phyloP scores from a whole-genome alignment of 2,797 vertebrate genomes.

The Rhodeus uyekii region DNA sequence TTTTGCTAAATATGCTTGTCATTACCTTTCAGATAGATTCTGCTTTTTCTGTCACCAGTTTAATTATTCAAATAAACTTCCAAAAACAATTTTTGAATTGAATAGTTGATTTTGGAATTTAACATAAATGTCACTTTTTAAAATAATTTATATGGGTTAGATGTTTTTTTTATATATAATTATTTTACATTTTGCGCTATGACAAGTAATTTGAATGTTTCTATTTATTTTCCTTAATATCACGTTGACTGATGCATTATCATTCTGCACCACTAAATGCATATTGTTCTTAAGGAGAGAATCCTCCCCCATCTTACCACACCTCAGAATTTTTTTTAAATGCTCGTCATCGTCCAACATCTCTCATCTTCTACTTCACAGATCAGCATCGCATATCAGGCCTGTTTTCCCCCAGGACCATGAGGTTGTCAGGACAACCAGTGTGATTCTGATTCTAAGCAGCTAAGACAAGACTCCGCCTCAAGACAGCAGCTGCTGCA shows the following conservation, averaged over 20 bases:
- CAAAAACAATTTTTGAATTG: not conserved
- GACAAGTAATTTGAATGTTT: too few relatives aligned
- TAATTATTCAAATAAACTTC: not conserved
- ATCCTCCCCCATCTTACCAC: not conserved
- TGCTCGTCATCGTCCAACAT: not conserved
- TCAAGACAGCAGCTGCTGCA: constrained; percentile 86
- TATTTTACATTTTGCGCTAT: too few relatives aligned
- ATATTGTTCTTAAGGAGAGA: not conserved
- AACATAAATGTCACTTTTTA: not conserved
- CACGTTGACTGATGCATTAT: not conserved
- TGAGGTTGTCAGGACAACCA: constrained; percentile 91
- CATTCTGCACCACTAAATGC: not conserved
- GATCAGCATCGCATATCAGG: constrained; percentile 54
- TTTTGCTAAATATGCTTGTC: too few relatives aligned
- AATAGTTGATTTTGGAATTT: not conserved
- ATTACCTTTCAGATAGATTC: not conserved
- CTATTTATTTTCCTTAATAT: not conserved
- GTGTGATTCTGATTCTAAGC: constrained; percentile 77
- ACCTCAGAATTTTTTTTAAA: not conserved
- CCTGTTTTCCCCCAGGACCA: constrained; percentile 24
- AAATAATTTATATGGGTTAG: too few relatives aligned
- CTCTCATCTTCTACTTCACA: not conserved
- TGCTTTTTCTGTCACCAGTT: not conserved
- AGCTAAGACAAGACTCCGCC: constrained; percentile 68
- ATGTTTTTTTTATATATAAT: too few relatives aligned